Evolutionary conservation across 1,140 invertebrate genomes (phyloP), one percentile per base, ranked within the genome.

Genomic region (Drosophila tani): DNA sequence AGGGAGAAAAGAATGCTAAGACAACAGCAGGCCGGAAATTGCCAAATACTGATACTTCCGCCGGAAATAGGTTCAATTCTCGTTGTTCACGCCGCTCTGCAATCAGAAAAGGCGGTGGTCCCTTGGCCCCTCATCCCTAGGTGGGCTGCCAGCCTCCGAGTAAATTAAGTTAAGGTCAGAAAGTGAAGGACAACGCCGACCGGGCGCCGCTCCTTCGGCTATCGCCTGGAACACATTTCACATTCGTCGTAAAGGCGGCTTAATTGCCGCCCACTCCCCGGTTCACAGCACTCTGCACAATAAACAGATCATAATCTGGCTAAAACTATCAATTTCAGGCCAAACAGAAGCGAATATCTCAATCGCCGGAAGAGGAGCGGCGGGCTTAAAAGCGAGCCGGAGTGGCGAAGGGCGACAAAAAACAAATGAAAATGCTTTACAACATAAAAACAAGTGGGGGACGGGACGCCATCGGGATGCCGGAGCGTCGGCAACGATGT

Each of bases 51-150:
- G 85, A 88, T 90, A 84, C 84, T 79, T 88, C 84, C 84, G 81
- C 74, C 84, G 84, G 84, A 88, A 88, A 90, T 88, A 90, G 68
- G 85, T 82, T 90, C 74, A 84, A 90, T 90, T 88, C 78, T 90
- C 67, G 81, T 81, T 83, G 63, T 59, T 77, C 32, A 32, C 19
- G 19, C 53, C 38, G 55, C 21, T 21, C 24, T 3, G n/a, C 38
- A n/a, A 4, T 5, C 32, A 2, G 14, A 46, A 11, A 0, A 5
- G 21, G 57, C 51, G 32, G 19, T 19, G 40, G 11, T 50, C 35
- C 3, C 19, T 0, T 8, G 11, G 51, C 14, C 32, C n/a, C 53
- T 21, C 35, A 40, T 24, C 14, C 53, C 53, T 3, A 40, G 35
- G 19, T 40, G 35, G 27, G 12, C 24, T 40, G 51, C 32, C 74